Evolutionary conservation across 92 coral and sea anemone genomes (phyloP), one percentile per base, ranked within the genome.

Genomic region (Palythoa caribaeorum): DNA sequence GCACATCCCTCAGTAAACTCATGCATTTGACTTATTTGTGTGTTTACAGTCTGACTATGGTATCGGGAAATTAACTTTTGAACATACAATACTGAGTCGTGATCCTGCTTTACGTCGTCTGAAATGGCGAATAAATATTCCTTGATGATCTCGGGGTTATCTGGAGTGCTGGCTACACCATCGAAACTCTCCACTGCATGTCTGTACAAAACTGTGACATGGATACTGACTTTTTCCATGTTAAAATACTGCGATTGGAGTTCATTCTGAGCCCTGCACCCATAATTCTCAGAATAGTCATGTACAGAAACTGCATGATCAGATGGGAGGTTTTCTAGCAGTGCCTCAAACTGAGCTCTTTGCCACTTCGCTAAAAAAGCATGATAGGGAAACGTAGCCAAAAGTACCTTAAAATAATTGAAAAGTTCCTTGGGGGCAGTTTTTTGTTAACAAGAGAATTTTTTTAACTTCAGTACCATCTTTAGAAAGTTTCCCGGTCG

Each of bases 391-490:
- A 75, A 75, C 14, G 9, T 44, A 16, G 53, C 35, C 54, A 75
- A 40, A 52, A 37, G 72, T 7, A 38, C 70, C 59, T 19, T 36
- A 50, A 79, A 54, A 21, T 79, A 79, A 35, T 79, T 35, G 35
- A 79, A 79, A 37, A 57, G 71, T 79, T 79, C 84, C 20, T 52
- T 21, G 12, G 84, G 69, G 4, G 84, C 37, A 50, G 84, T 40
- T 87, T 72, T 28, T 71, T 84, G 70, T 7, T 72, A 47, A 87
- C 70, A 40, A 87, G 84, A 21, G 84, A 38, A 77, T 87, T 36
- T 87, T 87, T 52, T 77, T 87, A 16, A 87, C 60, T 28, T 86
- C 89, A n/a, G 14, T 87, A 3, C 84, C 90, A 77, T 77, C 90
- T 76, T 73, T 14, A 37, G 60, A 50, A 40, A 77, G 9, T 39